Evolutionary conservation across 2,797 vertebrate genomes (phyloP).

Genomic region (Melanitta fusca): DNA sequence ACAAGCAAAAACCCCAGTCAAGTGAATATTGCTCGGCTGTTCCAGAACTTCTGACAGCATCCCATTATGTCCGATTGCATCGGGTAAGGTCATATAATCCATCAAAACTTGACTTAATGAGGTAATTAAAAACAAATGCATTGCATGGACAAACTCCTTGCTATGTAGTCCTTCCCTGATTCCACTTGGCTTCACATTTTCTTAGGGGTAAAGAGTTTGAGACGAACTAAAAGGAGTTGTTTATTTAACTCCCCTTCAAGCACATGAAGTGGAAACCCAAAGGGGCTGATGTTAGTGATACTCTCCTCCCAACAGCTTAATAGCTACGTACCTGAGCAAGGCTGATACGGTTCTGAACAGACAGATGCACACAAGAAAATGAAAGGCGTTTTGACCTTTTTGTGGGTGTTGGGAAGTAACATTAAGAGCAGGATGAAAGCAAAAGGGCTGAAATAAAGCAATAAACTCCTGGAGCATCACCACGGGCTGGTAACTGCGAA

Average conservation of each 20-base stretch:
- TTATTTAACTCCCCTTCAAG: slow-evolving; percentile 37
- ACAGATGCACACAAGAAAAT: background rate
- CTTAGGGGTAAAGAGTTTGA: background rate
- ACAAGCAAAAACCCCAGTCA: slow-evolving; percentile 22
- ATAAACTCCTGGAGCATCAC: background rate
- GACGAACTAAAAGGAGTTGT: background rate
- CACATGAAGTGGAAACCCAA: background rate
- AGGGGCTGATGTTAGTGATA: background rate
- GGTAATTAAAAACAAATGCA: slow-evolving; percentile 56
- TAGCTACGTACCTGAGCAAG: background rate
- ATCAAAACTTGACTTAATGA: slow-evolving; percentile 55
- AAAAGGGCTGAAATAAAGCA: background rate
- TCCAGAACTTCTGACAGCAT: slow-evolving; percentile 55
- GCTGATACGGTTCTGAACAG: background rate
- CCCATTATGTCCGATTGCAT: slow-evolving; percentile 59
- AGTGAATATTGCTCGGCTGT: background rate
- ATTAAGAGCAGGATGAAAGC: background rate
- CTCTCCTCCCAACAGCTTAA: background rate
- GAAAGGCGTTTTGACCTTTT: background rate
- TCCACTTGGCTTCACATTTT: slow-evolving; percentile 33
- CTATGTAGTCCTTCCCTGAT: background rate
- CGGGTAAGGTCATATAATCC: slow-evolving; percentile 36
- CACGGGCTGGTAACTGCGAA: background rate
- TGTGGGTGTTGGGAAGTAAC: background rate
- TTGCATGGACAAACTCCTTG: slow-evolving; percentile 31